A percentile compares a stretch with the other conserved stretches of the same genome.
Conservation (phyloP, 53 echinoderm and acorn worm species). For the Patiria pectinifera region DNA sequence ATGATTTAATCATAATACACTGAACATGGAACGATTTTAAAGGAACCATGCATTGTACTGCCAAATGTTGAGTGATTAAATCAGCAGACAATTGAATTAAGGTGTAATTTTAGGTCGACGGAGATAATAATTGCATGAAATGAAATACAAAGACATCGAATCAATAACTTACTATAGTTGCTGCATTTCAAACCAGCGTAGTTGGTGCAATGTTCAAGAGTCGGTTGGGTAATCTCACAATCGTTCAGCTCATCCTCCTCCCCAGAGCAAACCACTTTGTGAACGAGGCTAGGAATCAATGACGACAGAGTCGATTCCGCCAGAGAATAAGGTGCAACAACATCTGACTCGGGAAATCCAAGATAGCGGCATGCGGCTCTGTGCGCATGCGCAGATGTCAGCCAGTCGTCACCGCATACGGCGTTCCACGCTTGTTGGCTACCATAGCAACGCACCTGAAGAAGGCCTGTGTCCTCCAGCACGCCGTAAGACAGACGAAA, state of each 20-base stretch:
- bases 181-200: conserved; percentile 23
- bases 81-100: too few species aligned
- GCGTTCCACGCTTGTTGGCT: neutral
- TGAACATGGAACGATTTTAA: too few species aligned
- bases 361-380: conserved; percentile 32
- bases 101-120: too few species aligned
- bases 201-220: neutral
- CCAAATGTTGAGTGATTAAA: too few species aligned
- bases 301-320: neutral
- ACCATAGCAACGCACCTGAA: conserved; percentile 3
- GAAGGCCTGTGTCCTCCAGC: neutral
- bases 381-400: neutral
- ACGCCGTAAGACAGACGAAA: neutral
- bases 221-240: neutral
- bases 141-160: too few species aligned
- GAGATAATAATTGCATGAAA: too few species aligned
- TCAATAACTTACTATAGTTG: neutral
- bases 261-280: neutral
- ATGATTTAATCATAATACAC: too few species aligned
- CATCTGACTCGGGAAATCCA: conserved; percentile 16
- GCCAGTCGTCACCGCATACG: neutral
- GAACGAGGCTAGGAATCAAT: neutral
- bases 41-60: too few species aligned
- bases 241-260: conserved; percentile 4
- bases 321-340: neutral